Conservation (phyloP, 1,140 invertebrate species). For the Drosophila neocordata region DNA sequence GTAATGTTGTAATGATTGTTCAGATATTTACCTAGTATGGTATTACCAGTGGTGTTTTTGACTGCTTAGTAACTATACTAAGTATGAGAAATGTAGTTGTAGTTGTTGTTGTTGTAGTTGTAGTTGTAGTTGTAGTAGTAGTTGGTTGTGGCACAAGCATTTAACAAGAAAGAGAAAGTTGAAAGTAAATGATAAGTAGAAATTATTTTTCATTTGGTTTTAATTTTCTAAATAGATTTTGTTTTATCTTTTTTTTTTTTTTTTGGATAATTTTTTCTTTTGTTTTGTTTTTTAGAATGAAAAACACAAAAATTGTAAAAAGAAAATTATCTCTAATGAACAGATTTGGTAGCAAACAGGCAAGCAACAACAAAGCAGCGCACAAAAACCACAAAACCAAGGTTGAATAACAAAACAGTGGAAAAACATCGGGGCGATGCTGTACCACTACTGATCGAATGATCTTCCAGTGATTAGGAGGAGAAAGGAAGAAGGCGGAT, state of each 20-base stretch:
- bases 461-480: no score
- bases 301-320: slow-evolving; percentile 11
- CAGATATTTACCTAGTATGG: slow-evolving; percentile 71
- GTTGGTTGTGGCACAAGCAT: slow-evolving; percentile 23
- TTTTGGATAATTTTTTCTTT: slow-evolving; percentile 15
- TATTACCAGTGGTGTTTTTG: slow-evolving; percentile 61
- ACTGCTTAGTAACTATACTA: slow-evolving; percentile 77
- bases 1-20: slow-evolving; percentile 9
- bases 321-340: slow-evolving; percentile 33
- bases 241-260: slow-evolving; percentile 21
- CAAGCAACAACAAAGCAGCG: slow-evolving; percentile 78
- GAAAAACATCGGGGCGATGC: neutral
- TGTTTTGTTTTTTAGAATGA: neutral
- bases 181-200: slow-evolving; percentile 41
- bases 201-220: neutral
- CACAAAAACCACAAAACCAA: slow-evolving; percentile 55
- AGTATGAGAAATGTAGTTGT: slow-evolving; percentile 30
- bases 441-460: no score
- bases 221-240: no score
- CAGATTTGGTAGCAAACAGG: slow-evolving; percentile 76
- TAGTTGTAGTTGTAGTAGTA: slow-evolving; percentile 29
- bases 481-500: neutral
- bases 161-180: slow-evolving; percentile 43
- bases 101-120: slow-evolving; percentile 13
- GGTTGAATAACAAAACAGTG: slow-evolving; percentile 35